Evolutionary conservation across 2,113 vertebrate species (phyloP), one percentile per base, ranked within the genome.

Genomic region (Apeltes quadracus): DNA sequence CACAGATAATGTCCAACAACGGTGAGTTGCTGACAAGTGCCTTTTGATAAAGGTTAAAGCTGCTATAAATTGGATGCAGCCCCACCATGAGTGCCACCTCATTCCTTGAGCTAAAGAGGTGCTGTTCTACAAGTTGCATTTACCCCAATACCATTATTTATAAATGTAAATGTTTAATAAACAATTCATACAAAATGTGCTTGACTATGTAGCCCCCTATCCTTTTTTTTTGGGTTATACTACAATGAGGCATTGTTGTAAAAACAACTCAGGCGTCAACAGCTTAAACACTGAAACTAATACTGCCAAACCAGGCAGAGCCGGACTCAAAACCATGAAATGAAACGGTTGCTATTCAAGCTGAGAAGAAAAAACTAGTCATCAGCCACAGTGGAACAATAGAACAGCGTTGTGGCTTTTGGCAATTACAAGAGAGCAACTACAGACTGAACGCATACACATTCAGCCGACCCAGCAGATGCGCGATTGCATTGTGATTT

Each of bases 11-110:
- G 58, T 68, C 64, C 54, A 68, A 25, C 61, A 79, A 71, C 54
- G 16, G 61, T 73, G 57, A 81, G 32, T 81, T 23, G 61, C 39
- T 50, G 63, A 59, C 22, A 61, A 68, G 34, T 18, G 25, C 43
- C 61, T 66, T 57, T 71, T 18, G 70, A 71, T 43, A 69, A 81
- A 75, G 56, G 71, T 54, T 71, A 69, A 74, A 71, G 57, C 61
- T 65, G 46, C 34, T 67, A 0, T 61, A 70, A n/a, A 81, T 72
- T 39, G 63, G 20, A 63, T 73, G 44, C 16, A 61, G 18, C 18
- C 20, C 7, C 5, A 54, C 7, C 5, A 54, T 54, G n/a, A 57
- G 41, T 16, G 32, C 39, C 5, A 56, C 23, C 64, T 23, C 23
- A 25, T 13, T 20, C 16, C 7, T 53, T 58, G 29, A 48, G 9